Percentiles rank a stretch among this genome's conserved stretches.
Evolutionary conservation across 2,797 vertebrate species (phyloP).

Genomic region (Tenualosa ilisha): DNA sequence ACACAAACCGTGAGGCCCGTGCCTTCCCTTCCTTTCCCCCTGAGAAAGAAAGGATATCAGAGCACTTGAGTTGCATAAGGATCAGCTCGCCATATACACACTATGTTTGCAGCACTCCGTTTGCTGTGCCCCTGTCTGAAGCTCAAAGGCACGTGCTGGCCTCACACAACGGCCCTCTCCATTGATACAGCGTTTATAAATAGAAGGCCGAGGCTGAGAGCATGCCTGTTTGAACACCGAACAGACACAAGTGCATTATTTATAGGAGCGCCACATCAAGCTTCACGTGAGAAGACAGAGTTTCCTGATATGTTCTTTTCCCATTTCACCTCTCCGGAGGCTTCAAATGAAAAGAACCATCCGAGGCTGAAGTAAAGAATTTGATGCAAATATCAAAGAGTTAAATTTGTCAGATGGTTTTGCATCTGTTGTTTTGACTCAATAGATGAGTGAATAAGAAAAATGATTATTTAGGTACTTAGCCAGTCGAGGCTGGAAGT

Average conservation of each 20-base stretch:
- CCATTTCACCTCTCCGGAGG: slow-evolving; percentile 52
- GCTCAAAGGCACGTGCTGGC: slow-evolving; percentile 58
- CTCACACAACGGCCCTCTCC: slow-evolving; percentile 32
- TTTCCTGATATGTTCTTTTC: slow-evolving; percentile 62
- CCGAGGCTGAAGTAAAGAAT: neutral
- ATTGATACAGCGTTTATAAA: slow-evolving; percentile 68
- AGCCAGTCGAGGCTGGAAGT: neutral
- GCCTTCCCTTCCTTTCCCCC: slow-evolving; percentile 35
- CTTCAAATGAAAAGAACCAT: slow-evolving; percentile 50
- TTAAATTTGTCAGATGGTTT: too few relatives aligned
- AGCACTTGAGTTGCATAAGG: slow-evolving; percentile 31
- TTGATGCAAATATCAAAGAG: too few relatives aligned
- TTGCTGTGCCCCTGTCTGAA: slow-evolving; percentile 53
- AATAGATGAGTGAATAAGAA: neutral
- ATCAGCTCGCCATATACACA: neutral
- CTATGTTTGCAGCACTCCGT: slow-evolving; percentile 56
- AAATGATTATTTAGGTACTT: neutral
- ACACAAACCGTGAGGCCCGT: neutral
- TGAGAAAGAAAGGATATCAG: slow-evolving; percentile 38
- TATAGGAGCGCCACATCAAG: slow-evolving; percentile 65
- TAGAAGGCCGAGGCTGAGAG: slow-evolving; percentile 55
- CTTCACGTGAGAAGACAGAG: slow-evolving; percentile 49
- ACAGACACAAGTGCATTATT: slow-evolving; percentile 64
- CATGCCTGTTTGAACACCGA: slow-evolving; percentile 64
- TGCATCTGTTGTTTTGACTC: neutral